Conservation (phyloP, 2,113 vertebrate species). For the Halcyon malimbica region DNA sequence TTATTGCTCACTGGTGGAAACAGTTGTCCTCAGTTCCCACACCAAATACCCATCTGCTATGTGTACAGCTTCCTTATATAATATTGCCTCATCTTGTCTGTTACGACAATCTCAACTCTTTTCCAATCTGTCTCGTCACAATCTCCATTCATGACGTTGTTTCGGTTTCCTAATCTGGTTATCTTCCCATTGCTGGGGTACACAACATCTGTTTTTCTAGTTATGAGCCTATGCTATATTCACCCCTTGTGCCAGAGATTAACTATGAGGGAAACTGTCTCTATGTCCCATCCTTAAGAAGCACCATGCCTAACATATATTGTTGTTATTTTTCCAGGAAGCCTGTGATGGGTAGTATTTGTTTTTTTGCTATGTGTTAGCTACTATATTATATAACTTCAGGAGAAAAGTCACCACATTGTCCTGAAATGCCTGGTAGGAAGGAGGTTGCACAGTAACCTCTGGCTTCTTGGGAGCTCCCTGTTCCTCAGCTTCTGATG, state of each 20-base stretch:
- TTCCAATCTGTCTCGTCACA: not conserved
- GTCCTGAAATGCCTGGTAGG: not conserved
- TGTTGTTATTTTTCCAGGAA: not conserved
- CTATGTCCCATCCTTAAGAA: not conserved
- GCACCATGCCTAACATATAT: not conserved
- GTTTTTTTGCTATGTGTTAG: not conserved
- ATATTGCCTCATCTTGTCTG: not conserved
- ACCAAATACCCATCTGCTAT: rapidly evolving
- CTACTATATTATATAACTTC: not conserved
- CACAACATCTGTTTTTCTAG: not conserved
- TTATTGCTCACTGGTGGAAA: not conserved
- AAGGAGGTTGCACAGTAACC: not conserved
- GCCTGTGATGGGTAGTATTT: not conserved
- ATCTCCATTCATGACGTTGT: rapidly evolving
- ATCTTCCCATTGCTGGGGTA: not conserved
- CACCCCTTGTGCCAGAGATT: not conserved
- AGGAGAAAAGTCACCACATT: not conserved
- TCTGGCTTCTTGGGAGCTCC: not conserved
- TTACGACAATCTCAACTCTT: not conserved
- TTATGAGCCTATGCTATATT: not conserved
- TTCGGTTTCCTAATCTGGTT: not conserved
- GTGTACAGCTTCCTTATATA: rapidly evolving
- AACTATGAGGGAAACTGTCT: not conserved
- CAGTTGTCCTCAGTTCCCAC: not conserved
- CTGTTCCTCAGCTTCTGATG: not conserved